A percentile compares a stretch with the other conserved stretches of the same genome.
Conservation (phyloP, 2,797 vertebrate genomes). For the Caiman crocodilus region DNA sequence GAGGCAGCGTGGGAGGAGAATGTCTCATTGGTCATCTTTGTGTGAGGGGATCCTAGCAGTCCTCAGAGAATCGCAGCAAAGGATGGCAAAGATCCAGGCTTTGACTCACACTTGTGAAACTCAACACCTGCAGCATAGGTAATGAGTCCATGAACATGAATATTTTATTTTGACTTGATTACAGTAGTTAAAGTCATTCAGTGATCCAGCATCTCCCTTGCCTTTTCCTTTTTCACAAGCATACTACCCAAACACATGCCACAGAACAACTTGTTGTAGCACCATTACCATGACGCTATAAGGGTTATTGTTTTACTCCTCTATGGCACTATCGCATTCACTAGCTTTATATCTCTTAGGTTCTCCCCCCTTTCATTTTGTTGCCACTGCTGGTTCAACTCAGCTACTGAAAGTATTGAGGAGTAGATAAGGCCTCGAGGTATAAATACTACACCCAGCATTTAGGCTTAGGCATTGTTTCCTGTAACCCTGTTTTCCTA, state of each 20-base stretch:
- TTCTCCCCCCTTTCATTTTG: neutral
- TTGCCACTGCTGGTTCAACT: neutral
- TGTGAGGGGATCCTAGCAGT: rapidly evolving
- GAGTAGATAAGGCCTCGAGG: no score
- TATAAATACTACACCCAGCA: no score
- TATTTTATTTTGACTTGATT: neutral
- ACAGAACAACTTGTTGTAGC: rapidly evolving
- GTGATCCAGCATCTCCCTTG: neutral
- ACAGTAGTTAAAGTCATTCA: neutral
- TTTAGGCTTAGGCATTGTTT: neutral
- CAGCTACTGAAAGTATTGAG: neutral
- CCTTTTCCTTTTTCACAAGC: neutral
- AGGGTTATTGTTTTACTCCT: rapidly evolving
- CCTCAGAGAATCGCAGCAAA: rapidly evolving
- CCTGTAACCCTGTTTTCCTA: neutral
- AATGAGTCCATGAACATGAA: rapidly evolving
- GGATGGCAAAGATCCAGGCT: neutral
- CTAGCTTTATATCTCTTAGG: neutral
- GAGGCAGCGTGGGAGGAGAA: neutral
- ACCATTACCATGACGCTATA: rapidly evolving
- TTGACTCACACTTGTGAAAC: neutral
- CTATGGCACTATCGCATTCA: neutral
- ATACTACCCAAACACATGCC: rapidly evolving
- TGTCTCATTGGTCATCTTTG: neutral
- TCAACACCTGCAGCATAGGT: neutral